These are phyloP conservation scores for Drosophila vallismaia DNA, from an alignment of 2,888 invertebrate species.

Conservation along the genomic window DNA sequence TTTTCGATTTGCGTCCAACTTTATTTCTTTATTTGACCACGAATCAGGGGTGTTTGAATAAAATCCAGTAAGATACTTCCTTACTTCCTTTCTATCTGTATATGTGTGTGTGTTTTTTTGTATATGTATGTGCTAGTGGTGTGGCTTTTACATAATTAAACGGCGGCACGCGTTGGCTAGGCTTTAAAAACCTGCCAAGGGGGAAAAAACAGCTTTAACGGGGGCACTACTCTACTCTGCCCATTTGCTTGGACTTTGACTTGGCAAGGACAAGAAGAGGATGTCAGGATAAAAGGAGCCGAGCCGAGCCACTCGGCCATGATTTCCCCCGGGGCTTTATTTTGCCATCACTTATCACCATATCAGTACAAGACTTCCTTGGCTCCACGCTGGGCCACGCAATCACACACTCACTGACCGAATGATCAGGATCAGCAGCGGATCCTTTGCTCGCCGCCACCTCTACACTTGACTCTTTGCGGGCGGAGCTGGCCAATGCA, in stretches of 20 bases:
- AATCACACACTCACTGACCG: conserved; percentile 26
- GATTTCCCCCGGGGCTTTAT: conserved; percentile 73
- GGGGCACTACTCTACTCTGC: conserved; percentile 13
- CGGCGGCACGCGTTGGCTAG: conserved; percentile 64
- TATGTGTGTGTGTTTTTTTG: conserved; percentile 24
- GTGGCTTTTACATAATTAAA: conserved; percentile 79
- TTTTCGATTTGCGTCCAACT: conserved; percentile 61
- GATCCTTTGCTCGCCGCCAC: conserved; percentile 3
- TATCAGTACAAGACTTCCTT: conserved; percentile 43
- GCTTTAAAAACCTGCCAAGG: conserved; percentile 53
- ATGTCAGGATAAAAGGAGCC: conserved; percentile 7
- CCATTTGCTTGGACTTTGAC: conserved; percentile 40
- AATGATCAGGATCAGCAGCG: conserved; percentile 5
- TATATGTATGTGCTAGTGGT: conserved; percentile 25
- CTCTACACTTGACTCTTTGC: conserved; percentile 7
- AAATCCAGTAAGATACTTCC: conserved; percentile 59
- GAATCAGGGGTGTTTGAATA: conserved; percentile 24
- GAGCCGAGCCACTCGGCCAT: conserved; percentile 65
- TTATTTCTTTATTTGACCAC: conserved; percentile 42
- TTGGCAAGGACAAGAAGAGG: conserved; percentile 29
- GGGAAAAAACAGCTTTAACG: conserved; percentile 48
- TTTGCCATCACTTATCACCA: conserved; percentile 71
- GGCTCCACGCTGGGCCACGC: neutral
- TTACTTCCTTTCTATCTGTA: conserved; percentile 28
- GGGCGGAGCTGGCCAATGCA: conserved; percentile 17